phyloP scores from a whole-genome alignment of 2,888 invertebrate genomes.

The Monochamus alternatus region DNA sequence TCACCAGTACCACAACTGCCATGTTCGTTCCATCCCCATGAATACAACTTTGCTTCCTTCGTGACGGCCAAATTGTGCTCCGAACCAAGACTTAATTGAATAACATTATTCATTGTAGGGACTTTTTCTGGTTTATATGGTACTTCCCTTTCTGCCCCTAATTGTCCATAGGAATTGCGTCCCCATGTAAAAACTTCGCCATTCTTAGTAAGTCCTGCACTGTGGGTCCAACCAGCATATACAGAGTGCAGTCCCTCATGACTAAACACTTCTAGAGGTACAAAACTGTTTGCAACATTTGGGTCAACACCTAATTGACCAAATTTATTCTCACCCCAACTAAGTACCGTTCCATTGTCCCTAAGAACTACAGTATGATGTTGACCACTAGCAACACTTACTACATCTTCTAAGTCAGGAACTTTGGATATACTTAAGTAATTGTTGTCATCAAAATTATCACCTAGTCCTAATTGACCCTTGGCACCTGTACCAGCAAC shows the following conservation, averaged over 20 bases:
- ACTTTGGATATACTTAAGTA: slow-evolving; percentile 73
- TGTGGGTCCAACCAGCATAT: slow-evolving; percentile 87
- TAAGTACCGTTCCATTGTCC: slow-evolving; percentile 76
- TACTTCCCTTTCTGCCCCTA: slow-evolving; percentile 74
- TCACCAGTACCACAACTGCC: slow-evolving; percentile 85
- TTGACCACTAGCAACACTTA: slow-evolving; percentile 84
- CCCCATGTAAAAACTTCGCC: slow-evolving; percentile 84
- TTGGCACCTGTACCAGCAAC: slow-evolving; percentile 79
- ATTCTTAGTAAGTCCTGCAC: slow-evolving; percentile 76
- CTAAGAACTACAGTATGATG: slow-evolving; percentile 81
- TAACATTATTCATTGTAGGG: slow-evolving; percentile 72
- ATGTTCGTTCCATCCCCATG: slow-evolving; percentile 95
- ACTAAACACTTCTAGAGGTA: slow-evolving; percentile 74
- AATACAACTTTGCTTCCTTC: slow-evolving; percentile 77
- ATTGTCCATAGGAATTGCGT: slow-evolving; percentile 85
- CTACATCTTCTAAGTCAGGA: slow-evolving; percentile 74
- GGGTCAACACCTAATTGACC: slow-evolving; percentile 81
- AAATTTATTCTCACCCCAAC: slow-evolving; percentile 89
- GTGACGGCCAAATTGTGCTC: slow-evolving; percentile 85
- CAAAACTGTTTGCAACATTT: slow-evolving; percentile 72
- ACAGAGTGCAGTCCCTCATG: slow-evolving; percentile 75
- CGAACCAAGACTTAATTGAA: slow-evolving; percentile 80
- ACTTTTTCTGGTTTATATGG: slow-evolving; percentile 71
- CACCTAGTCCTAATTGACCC: slow-evolving; percentile 79
- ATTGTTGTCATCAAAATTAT: slow-evolving; percentile 68